Base-by-base conservation (phyloP, 2,888 invertebrate species). In the Apotomis turbidana region DNA sequence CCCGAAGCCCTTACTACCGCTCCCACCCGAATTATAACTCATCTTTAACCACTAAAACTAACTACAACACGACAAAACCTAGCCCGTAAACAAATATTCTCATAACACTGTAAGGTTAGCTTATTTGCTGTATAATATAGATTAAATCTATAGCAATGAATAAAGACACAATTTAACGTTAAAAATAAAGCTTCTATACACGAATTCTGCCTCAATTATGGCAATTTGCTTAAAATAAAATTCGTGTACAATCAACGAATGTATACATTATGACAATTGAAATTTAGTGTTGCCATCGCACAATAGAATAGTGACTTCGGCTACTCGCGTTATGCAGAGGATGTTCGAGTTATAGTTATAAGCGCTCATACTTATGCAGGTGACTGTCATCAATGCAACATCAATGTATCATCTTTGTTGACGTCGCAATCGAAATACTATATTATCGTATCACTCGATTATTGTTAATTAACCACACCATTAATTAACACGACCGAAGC, bases 1-100 rank as follows among this genome's bases (percentile, higher is more conserved):
- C 3, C 96, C 96, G 82, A 96, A 96, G n/a, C 96, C 96, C 80
- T 90, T 92, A 10, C 88, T 94, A 38, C 95, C 95, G 83, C 94
- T 94, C 59, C 95, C 95, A 63, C 95, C 95, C 77, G 94, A 94
- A 81, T 95, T 95, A 81, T 93, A 95, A 90, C 95, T 95, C 95
- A 95, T 95, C 79, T 85, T 91, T 66, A 77, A 70, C 71, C 58
- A 68, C 60, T 77, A 55, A 46, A 55, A 66, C 36, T 66, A 13
- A 55, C 64, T 64, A 71, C 58, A 75, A 70, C 46, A 67, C 73
- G 70, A 64, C 68, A 77, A 75, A 74, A 70, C 70, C 70, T 73
- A 76, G 70, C 46, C 75, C 15, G 75, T 78, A 73, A 68, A 73
- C 55, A 57, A 58, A 51, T 68, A 63, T 68, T 68, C 63, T 68